A percentile compares a stretch with the other conserved stretches of the same genome.
Evolutionary conservation across 37 sponge, comb jelly and placozoan genomes (phyloP).

Genomic region (Beroe forskalii): DNA sequence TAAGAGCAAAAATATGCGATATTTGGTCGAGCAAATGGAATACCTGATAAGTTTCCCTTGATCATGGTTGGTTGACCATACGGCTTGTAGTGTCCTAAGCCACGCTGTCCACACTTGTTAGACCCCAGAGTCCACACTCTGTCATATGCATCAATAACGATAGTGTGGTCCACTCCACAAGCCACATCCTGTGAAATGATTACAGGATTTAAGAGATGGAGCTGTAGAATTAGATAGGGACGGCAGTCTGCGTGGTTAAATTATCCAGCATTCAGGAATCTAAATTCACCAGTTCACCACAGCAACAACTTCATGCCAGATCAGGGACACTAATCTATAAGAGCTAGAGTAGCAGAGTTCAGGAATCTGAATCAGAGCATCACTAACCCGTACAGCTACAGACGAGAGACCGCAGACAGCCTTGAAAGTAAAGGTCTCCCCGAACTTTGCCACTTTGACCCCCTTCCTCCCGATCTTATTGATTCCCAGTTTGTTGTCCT

Average conservation of each 20-base stretch:
- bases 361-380: neutral
- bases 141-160: constrained; percentile 46
- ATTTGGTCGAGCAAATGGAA: too few species aligned
- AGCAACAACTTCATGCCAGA: too few species aligned
- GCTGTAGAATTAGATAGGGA: too few species aligned
- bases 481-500: constrained; percentile 55
- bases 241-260: too few species aligned
- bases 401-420: constrained; percentile 39
- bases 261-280: too few species aligned
- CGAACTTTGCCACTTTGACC: constrained; percentile 7
- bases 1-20: too few species aligned
- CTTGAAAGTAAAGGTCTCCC: constrained; percentile 59
- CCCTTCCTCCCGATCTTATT: constrained; percentile 63
- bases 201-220: too few species aligned
- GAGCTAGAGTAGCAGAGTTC: too few species aligned
- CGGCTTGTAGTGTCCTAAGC: constrained; percentile 57
- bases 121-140: constrained; percentile 58
- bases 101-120: constrained; percentile 63
- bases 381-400: constrained; percentile 38
- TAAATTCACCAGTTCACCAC: too few species aligned
- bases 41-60: constrained; percentile 11
- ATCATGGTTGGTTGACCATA: constrained; percentile 33
- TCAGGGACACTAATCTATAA: too few species aligned
- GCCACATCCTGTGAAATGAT: constrained; percentile 20
- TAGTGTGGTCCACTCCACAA: constrained; percentile 47